Conservation (phyloP, 1,140 invertebrate species). For the Drosophila mayri region DNA sequence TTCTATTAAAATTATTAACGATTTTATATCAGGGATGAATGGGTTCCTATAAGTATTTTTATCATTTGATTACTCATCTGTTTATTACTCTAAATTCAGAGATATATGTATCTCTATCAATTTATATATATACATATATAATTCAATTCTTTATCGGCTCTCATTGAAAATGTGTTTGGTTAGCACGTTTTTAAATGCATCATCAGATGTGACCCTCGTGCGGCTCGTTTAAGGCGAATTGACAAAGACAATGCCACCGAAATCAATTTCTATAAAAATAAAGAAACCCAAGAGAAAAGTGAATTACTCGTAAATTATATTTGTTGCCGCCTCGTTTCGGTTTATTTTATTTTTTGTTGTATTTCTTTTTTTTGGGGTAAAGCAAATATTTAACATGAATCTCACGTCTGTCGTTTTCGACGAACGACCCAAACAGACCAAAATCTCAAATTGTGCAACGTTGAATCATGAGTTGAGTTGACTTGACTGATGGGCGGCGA, state of each 20-base stretch:
- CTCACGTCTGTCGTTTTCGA: slow-evolving; percentile 73
- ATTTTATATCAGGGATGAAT: background rate
- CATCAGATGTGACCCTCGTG: slow-evolving; percentile 24
- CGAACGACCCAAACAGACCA: slow-evolving; percentile 62
- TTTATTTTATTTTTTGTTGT: background rate
- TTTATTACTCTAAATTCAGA: background rate
- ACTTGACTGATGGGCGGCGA: slow-evolving; percentile 20
- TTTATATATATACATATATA: background rate
- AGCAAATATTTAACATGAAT: slow-evolving; percentile 65
- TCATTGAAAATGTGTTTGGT: slow-evolving; percentile 10
- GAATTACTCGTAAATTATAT: slow-evolving; percentile 58
- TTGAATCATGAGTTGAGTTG: slow-evolving; percentile 44
- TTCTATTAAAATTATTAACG: background rate
- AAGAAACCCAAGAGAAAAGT: slow-evolving; percentile 45
- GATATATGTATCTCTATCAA: background rate
- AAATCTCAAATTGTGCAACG: slow-evolving; percentile 64
- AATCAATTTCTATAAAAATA: slow-evolving; percentile 49
- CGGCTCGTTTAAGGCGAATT: slow-evolving; percentile 15
- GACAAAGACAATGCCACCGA: slow-evolving; percentile 18
- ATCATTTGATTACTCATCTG: slow-evolving; percentile 2
- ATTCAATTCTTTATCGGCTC: slow-evolving; percentile 1
- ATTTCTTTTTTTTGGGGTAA: slow-evolving; percentile 42
- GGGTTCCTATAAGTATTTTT: background rate
- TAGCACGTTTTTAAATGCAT: slow-evolving; percentile 46
- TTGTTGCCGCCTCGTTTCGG: slow-evolving; percentile 33